phyloP scores from a whole-genome alignment of 2,888 invertebrate species.

The Lochmaea capreae region DNA sequence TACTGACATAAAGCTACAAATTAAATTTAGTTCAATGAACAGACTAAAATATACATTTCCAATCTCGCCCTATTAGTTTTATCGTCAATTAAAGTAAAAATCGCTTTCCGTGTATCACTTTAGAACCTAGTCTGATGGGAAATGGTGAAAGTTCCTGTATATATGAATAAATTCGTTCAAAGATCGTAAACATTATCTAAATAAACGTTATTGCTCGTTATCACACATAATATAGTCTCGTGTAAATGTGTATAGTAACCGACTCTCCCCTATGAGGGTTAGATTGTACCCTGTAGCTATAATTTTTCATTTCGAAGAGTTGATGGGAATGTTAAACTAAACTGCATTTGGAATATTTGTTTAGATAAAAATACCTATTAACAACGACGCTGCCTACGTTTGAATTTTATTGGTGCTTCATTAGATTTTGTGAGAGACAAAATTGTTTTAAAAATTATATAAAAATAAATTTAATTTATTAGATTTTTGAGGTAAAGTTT shows the following conservation, averaged over 20 bases:
- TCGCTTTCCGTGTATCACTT: not conserved
- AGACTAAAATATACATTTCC: not conserved
- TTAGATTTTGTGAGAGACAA: too few relatives aligned
- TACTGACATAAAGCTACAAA: too few relatives aligned
- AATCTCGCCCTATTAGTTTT: not conserved
- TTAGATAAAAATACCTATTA: slow-evolving; percentile 8
- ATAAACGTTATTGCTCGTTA: slow-evolving; percentile 18
- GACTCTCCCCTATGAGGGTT: not conserved
- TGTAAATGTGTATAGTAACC: slow-evolving; percentile 9
- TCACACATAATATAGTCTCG: slow-evolving; percentile 23
- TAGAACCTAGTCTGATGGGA: not conserved
- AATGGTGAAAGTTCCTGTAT: not conserved
- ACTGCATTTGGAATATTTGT: not conserved
- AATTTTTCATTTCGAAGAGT: slow-evolving; percentile 7
- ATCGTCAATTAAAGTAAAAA: not conserved
- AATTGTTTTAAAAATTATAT: too few relatives aligned
- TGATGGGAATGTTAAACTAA: not conserved
- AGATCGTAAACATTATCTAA: slow-evolving; percentile 25
- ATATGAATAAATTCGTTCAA: slow-evolving; percentile 12
- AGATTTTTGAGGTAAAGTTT: too few relatives aligned
- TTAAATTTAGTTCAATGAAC: not conserved
- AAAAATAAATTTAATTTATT: too few relatives aligned
- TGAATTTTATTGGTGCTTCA: not conserved
- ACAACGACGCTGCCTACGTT: not conserved
- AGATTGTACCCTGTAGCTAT: not conserved